Conservation (phyloP, 2,113 vertebrate genomes). For the Megaleporinus macrocephalus region DNA sequence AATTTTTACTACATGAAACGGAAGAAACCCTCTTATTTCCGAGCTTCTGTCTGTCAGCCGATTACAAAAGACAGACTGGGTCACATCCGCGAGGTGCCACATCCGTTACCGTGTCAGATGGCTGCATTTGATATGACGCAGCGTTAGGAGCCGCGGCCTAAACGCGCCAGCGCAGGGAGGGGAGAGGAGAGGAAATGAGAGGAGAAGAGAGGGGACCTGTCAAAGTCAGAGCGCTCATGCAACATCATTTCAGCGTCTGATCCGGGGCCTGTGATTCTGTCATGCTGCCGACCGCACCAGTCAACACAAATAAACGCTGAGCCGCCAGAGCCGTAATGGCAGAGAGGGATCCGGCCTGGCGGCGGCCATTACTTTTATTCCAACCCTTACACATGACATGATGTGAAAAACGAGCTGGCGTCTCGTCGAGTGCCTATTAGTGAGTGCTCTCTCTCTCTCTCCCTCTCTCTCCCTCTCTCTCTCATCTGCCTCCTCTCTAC, state of each 20-base stretch:
- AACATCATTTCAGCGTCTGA: constrained; percentile 93
- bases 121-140: constrained; percentile 94
- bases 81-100: constrained; percentile 88
- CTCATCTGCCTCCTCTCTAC: constrained; percentile 81
- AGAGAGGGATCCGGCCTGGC: constrained; percentile 84
- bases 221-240: constrained; percentile 88
- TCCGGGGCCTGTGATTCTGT: constrained; percentile 89
- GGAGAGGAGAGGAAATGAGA: constrained; percentile 26
- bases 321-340: constrained; percentile 92
- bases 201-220: constrained; percentile 82
- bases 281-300: constrained; percentile 94
- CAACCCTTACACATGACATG: constrained; percentile 97
- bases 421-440: constrained; percentile 99
- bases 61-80: constrained; percentile 98
- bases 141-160: constrained; percentile 82
- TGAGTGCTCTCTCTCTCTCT: constrained; percentile 97
- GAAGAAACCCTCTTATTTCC: constrained; percentile 89
- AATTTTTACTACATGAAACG: constrained; percentile 94
- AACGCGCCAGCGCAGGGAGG: constrained; percentile 77
- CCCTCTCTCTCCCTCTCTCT: constrained; percentile 76
- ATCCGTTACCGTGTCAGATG: constrained; percentile 96
- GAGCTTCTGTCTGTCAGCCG: constrained; percentile 81
- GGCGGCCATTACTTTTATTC: constrained; percentile 96
- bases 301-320: constrained; percentile 99
- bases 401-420: constrained; percentile 99